These are phyloP conservation scores for Sphyrna mokarran DNA, from an alignment of 2,113 vertebrate species.

Conservation along the genomic window DNA sequence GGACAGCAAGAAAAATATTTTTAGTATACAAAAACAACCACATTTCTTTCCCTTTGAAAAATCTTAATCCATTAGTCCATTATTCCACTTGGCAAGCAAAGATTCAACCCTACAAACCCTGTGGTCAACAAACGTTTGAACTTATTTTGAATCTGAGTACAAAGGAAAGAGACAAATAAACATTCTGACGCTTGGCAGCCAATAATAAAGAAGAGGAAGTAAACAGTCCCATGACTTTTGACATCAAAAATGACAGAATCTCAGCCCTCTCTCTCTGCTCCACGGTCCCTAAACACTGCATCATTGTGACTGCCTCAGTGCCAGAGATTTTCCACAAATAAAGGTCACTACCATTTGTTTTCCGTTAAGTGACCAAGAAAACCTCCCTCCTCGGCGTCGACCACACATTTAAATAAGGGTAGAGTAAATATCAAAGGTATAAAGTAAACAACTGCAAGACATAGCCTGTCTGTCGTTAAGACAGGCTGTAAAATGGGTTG, in stretches of 20 bases:
- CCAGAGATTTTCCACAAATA: neutral
- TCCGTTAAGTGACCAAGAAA: neutral
- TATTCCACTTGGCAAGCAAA: neutral
- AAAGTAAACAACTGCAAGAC: neutral
- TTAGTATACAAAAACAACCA: neutral
- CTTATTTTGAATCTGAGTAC: neutral
- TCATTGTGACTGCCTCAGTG: conserved; percentile 48
- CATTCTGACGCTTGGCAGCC: conserved; percentile 33
- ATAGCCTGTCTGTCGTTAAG: neutral
- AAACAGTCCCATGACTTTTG: conserved; percentile 38
- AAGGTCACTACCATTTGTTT: neutral
- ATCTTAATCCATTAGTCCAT: neutral
- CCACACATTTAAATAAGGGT: neutral
- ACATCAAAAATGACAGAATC: conserved; percentile 47
- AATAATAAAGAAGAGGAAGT: conserved; percentile 44
- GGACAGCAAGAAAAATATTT: neutral
- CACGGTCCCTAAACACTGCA: conserved; percentile 49
- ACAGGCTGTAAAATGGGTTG: neutral
- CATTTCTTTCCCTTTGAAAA: neutral
- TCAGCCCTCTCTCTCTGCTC: conserved; percentile 48
- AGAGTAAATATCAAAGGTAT: neutral
- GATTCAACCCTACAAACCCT: neutral
- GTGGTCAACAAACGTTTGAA: conserved; percentile 17
- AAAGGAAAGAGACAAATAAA: conserved; percentile 40
- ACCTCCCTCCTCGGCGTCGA: neutral